phyloP scores from a whole-genome alignment of 2,888 invertebrate species.

The Beris chalybata region DNA sequence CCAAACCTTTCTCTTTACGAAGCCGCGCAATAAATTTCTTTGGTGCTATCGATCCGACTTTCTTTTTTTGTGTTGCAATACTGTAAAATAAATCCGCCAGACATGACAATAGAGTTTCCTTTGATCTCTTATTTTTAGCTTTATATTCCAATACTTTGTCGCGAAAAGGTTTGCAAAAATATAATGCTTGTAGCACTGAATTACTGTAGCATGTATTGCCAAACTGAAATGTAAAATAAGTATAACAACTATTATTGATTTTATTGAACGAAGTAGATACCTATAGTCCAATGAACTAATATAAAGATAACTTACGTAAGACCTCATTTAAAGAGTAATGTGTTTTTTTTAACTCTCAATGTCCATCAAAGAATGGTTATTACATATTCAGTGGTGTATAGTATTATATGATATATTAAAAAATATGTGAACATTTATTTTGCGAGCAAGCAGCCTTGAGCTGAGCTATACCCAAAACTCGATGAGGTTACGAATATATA shows the following conservation, averaged over 20 bases:
- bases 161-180: constrained; percentile 98
- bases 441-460: too few species aligned
- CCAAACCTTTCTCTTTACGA: constrained; percentile 94
- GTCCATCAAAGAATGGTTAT: too few species aligned
- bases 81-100: constrained; percentile 98
- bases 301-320: too few species aligned
- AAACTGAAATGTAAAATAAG: constrained; percentile 68
- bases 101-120: constrained; percentile 96
- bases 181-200: constrained; percentile 98
- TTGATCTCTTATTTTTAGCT: constrained; percentile 91
- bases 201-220: constrained; percentile 99
- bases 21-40: constrained; percentile 98
- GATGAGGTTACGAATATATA: too few species aligned
- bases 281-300: too few species aligned
- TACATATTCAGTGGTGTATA: too few species aligned
- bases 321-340: too few species aligned
- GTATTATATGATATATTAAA: too few species aligned
- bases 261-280: background rate
- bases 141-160: constrained; percentile 99
- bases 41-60: constrained; percentile 98
- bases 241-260: background rate
- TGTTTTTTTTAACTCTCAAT: too few species aligned
- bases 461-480: too few species aligned
- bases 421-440: too few species aligned
- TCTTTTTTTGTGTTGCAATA: constrained; percentile 99